These are phyloP conservation scores for Crypturellus undulatus DNA, from an alignment of 2,113 vertebrate genomes.

Conservation along the genomic window DNA sequence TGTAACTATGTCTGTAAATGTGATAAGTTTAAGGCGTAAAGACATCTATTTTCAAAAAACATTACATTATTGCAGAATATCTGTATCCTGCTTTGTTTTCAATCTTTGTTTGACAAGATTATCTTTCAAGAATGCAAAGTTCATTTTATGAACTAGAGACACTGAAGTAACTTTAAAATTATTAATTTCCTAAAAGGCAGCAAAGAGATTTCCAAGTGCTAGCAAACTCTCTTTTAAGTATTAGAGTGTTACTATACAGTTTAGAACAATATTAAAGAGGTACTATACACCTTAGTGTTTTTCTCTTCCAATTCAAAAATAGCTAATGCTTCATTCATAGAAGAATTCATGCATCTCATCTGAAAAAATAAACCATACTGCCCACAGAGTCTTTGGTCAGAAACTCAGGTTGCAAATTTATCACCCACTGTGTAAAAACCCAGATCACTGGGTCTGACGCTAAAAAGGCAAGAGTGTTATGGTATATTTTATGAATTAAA, in stretches of 20 bases:
- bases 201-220: background rate
- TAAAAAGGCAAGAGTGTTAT: background rate
- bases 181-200: background rate
- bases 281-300: background rate
- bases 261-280: too few relatives aligned
- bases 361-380: too few relatives aligned
- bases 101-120: background rate
- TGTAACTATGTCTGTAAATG: too few relatives aligned
- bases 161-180: background rate
- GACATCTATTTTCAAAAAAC: background rate
- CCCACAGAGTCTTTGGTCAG: background rate
- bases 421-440: background rate
- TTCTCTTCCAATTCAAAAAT: background rate
- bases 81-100: background rate
- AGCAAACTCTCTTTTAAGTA: background rate
- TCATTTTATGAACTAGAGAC: background rate
- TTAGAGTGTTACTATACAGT: background rate
- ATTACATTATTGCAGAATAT: background rate
- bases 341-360: background rate
- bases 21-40: background rate
- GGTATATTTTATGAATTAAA: background rate
- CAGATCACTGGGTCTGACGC: background rate
- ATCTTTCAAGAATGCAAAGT: too few relatives aligned
- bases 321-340: background rate
- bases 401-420: background rate